phyloP scores from a whole-genome alignment of 2,797 vertebrate species.

The Falco biarmicus region DNA sequence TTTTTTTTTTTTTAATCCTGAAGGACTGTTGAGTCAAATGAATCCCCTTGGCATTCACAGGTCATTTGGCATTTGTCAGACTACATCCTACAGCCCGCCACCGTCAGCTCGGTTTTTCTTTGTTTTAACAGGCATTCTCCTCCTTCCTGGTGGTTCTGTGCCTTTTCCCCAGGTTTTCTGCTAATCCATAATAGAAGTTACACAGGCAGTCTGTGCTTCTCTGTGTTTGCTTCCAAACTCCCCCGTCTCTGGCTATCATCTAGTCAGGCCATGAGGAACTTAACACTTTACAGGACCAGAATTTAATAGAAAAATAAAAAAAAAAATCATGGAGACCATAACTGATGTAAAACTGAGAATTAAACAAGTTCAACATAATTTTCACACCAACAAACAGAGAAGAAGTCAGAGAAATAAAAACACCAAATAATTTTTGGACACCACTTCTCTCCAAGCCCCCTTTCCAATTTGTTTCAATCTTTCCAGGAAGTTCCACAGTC shows the following conservation, averaged over 20 bases:
- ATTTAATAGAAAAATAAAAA: neutral
- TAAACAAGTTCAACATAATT: neutral
- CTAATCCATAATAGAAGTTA: neutral
- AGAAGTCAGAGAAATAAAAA: neutral
- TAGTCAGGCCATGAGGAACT: neutral
- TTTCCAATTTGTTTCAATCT: neutral
- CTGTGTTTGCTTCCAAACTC: neutral
- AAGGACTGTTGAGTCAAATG: neutral
- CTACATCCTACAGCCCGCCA: fast-evolving
- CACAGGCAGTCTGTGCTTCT: neutral
- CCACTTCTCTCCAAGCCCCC: neutral
- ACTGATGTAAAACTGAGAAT: neutral
- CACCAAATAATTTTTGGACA: neutral
- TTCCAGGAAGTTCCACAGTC: neutral
- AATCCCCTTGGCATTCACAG: neutral
- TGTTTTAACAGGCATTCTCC: neutral
- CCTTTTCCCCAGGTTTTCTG: neutral
- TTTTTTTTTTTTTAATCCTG: neutral
- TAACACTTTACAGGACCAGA: neutral
- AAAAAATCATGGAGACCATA: neutral
- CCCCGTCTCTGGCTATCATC: neutral
- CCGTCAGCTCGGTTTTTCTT: neutral
- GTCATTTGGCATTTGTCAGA: neutral
- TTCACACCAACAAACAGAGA: neutral
- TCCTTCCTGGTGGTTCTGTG: neutral